phyloP scores from a whole-genome alignment of 1,140 invertebrate species.

The Tetramorium parvispinum region DNA sequence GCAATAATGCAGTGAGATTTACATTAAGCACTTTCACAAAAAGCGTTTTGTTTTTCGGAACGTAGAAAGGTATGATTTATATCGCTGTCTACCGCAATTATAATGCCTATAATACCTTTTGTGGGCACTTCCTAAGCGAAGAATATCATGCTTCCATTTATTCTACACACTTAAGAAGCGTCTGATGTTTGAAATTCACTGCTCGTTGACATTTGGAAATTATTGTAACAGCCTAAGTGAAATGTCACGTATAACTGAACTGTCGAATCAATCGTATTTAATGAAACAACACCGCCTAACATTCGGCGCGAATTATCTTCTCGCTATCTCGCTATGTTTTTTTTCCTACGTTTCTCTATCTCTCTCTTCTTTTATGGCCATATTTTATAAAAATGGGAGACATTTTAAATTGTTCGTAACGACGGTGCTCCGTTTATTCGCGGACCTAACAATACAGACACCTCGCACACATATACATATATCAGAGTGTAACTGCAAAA shows the following conservation, averaged over 20 bases:
- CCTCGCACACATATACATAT: too few relatives aligned
- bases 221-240: not conserved
- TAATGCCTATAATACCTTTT: conserved; percentile 12
- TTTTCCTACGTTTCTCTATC: not conserved
- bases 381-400: conserved; percentile 36
- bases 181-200: conserved; percentile 9
- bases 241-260: not conserved
- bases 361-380: not conserved
- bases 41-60: conserved; percentile 23
- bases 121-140: not conserved
- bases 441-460: not conserved
- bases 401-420: conserved; percentile 13
- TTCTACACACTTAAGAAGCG: conserved; percentile 11
- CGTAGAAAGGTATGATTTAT: conserved; percentile 2
- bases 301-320: conserved; percentile 4
- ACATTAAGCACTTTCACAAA: conserved; percentile 32
- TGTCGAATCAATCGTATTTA: conserved; percentile 2
- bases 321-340: not conserved
- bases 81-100: not conserved
- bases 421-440: not conserved
- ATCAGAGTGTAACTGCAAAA: not conserved
- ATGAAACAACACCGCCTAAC: conserved; percentile 11
- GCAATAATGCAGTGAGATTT: conserved; percentile 30
- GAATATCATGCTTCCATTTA: conserved; percentile 27
- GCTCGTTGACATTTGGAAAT: conserved; percentile 18